Percentiles rank a stretch among this genome's conserved stretches.
Evolutionary conservation across 2,113 vertebrate genomes (phyloP).

Genomic region (Riparia riparia): DNA sequence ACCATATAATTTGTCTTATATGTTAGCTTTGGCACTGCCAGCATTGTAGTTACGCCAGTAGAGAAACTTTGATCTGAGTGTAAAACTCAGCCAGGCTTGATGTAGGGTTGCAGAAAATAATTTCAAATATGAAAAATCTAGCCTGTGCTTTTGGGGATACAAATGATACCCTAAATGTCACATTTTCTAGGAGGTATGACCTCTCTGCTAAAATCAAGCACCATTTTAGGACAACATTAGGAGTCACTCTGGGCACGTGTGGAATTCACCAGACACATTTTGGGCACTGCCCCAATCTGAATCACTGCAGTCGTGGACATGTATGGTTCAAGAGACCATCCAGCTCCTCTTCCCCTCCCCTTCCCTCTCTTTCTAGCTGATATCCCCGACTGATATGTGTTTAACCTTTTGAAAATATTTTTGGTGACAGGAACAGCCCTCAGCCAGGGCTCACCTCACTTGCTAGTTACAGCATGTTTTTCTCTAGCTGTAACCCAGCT

Average conservation of each 20-base stretch:
- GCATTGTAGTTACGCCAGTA: conserved; percentile 1
- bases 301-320: not conserved
- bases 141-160: not conserved
- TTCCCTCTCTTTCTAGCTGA: conserved; percentile 12
- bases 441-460: not conserved
- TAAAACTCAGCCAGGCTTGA: not conserved
- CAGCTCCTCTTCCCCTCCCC: not conserved
- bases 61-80: conserved; percentile 22
- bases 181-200: not conserved
- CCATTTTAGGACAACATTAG: conserved; percentile 34
- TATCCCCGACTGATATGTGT: not conserved
- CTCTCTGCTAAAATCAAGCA: not conserved
- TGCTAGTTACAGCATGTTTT: not conserved
- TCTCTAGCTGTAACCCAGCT: not conserved
- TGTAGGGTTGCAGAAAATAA: conserved; percentile 3
- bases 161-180: not conserved
- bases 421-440: not conserved
- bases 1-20: conserved; percentile 53
- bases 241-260: not conserved
- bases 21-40: conserved; percentile 50
- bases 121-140: conserved; percentile 12
- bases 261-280: conserved; percentile 54
- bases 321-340: not conserved
- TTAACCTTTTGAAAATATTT: conserved; percentile 41
- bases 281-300: conserved; percentile 34